A percentile compares a stretch with the other conserved stretches of the same genome.
Evolutionary conservation across 2,888 invertebrate genomes (phyloP).

Genomic region (Euplexia lucipara): DNA sequence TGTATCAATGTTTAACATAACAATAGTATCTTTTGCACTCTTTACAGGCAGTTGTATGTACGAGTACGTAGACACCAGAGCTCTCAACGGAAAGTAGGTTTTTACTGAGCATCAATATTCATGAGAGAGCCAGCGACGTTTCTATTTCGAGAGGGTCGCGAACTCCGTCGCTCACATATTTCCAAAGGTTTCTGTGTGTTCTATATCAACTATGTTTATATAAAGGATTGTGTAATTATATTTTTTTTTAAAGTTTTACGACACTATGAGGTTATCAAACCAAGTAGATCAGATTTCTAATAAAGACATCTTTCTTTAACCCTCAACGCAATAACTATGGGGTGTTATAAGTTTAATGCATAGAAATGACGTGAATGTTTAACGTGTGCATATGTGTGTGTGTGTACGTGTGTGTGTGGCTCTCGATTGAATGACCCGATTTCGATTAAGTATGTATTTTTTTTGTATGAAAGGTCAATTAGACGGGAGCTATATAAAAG

Average conservation of each 20-base stretch:
- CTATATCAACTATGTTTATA: conserved; percentile 18
- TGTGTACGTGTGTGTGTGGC: too few relatives aligned
- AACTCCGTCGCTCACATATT: conserved; percentile 45
- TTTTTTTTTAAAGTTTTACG: background rate
- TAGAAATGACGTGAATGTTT: too few relatives aligned
- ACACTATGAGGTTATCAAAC: background rate
- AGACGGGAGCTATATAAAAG: too few relatives aligned
- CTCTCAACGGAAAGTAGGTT: conserved; percentile 60
- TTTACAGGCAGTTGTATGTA: conserved; percentile 43
- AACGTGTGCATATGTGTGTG: too few relatives aligned
- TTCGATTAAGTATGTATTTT: too few relatives aligned
- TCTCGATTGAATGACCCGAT: too few relatives aligned
- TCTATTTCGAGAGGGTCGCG: conserved; percentile 56
- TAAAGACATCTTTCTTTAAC: too few relatives aligned
- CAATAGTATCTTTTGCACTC: conserved; percentile 58
- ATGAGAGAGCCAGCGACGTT: conserved; percentile 58
- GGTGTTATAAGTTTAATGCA: too few relatives aligned
- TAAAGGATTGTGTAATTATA: conserved; percentile 10
- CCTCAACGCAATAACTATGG: too few relatives aligned
- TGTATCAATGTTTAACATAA: conserved; percentile 59
- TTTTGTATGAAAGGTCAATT: too few relatives aligned
- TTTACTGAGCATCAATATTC: conserved; percentile 65
- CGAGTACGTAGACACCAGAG: conserved; percentile 43
- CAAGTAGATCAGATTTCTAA: too few relatives aligned
- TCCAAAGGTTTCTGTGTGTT: conserved; percentile 35